Evolutionary conservation across 2,113 vertebrate genomes (phyloP).

Genomic region (Beaufortia kweichowensis): DNA sequence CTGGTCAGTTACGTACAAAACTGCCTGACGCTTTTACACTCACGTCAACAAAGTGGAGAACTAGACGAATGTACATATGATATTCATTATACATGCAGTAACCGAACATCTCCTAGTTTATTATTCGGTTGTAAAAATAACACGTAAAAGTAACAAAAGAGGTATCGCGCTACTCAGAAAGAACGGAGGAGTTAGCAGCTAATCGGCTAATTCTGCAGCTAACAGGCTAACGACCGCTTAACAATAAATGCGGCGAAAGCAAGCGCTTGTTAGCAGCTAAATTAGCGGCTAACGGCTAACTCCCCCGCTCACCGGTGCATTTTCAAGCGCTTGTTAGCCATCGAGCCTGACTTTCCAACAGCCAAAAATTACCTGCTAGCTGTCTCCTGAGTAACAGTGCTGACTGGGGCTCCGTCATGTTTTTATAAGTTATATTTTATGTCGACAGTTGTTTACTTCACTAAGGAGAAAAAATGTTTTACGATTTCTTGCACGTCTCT

Average conservation of each 20-base stretch:
- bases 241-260: background rate
- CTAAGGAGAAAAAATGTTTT: slow-evolving; percentile 24
- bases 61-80: background rate
- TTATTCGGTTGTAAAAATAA: background rate
- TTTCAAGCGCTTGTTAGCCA: slow-evolving; percentile 26
- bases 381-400: slow-evolving; percentile 94
- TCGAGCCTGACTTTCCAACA: slow-evolving; percentile 34
- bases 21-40: background rate
- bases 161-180: background rate
- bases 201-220: slow-evolving; percentile 7
- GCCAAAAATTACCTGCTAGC: slow-evolving; percentile 85
- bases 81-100: no score
- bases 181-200: background rate
- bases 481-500: slow-evolving; percentile 65
- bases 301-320: slow-evolving; percentile 29
- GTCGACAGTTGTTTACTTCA: slow-evolving; percentile 48
- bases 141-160: slow-evolving; percentile 18
- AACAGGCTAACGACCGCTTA: slow-evolving; percentile 1
- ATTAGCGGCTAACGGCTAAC: slow-evolving; percentile 36
- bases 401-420: slow-evolving; percentile 95
- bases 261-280: background rate
- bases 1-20: slow-evolving; percentile 17
- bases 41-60: background rate
- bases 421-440: slow-evolving; percentile 51
- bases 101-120: background rate